Conservation (phyloP, 2,888 invertebrate species). For the Merodon equestris region DNA sequence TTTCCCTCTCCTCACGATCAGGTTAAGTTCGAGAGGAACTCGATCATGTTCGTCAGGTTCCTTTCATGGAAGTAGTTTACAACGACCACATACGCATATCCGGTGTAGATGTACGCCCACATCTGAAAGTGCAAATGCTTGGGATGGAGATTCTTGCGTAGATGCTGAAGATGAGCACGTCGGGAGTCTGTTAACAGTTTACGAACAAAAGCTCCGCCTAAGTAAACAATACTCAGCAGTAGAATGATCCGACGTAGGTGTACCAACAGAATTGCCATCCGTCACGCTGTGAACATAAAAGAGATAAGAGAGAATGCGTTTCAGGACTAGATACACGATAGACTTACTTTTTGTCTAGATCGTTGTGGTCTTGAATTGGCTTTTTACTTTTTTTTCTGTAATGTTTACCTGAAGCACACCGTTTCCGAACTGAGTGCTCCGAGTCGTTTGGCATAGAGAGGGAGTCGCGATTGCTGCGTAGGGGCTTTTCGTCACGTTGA, state of each 20-base stretch:
- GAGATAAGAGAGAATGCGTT: no score
- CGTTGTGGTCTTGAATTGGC: conserved; percentile 11
- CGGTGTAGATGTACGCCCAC: conserved; percentile 77
- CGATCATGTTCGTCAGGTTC: conserved; percentile 73
- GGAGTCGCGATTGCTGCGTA: background rate
- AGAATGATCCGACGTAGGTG: conserved; percentile 77
- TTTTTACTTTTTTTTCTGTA: conserved; percentile 37
- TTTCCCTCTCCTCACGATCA: background rate
- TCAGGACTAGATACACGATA: conserved; percentile 13
- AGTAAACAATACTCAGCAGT: conserved; percentile 76
- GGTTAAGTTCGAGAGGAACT: conserved; percentile 72
- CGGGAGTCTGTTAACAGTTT: conserved; percentile 74
- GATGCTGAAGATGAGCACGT: conserved; percentile 72
- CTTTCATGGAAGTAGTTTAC: conserved; percentile 75
- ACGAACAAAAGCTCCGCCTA: conserved; percentile 75
- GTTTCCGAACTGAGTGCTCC: conserved; percentile 27
- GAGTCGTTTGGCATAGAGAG: conserved; percentile 20
- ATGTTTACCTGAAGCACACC: conserved; percentile 25
- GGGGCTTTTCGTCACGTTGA: conserved; percentile 11
- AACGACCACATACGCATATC: conserved; percentile 74
- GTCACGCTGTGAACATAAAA: conserved; percentile 31
- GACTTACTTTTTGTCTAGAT: conserved; percentile 11
- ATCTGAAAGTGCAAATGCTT: conserved; percentile 76
- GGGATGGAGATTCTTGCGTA: conserved; percentile 64
- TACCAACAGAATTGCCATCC: conserved; percentile 76